Conservation (phyloP, 2,797 vertebrate genomes). For the Chromobotia macracanthus region DNA sequence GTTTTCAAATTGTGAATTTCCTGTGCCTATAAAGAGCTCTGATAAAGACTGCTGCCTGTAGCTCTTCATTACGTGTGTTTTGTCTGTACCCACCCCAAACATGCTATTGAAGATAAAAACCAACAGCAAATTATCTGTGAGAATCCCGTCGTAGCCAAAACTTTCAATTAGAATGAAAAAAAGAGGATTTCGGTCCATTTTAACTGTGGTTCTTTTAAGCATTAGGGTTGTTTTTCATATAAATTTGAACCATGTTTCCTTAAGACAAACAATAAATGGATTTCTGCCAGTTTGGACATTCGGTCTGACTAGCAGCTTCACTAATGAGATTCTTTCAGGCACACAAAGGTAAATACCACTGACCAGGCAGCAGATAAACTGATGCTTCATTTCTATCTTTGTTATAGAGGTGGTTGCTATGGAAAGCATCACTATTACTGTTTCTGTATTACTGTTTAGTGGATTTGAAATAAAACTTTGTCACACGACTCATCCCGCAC, state of each 20-base stretch:
- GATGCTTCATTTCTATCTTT: background rate
- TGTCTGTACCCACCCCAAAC: slow-evolving; percentile 20
- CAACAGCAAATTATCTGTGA: slow-evolving; percentile 24
- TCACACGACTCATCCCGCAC: background rate
- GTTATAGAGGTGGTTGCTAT: background rate
- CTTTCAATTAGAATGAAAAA: slow-evolving; percentile 8
- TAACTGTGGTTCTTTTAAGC: background rate
- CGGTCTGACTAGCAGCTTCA: background rate
- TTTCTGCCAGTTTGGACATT: slow-evolving; percentile 28
- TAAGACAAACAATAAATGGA: slow-evolving; percentile 2
- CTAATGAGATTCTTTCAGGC: background rate
- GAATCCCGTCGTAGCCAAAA: slow-evolving; percentile 7
- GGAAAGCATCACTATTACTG: background rate
- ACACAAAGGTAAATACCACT: background rate
- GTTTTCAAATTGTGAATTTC: slow-evolving; percentile 19
- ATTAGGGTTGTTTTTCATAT: slow-evolving; percentile 15
- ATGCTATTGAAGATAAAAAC: background rate
- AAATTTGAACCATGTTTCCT: background rate
- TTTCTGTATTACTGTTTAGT: background rate
- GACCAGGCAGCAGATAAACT: background rate
- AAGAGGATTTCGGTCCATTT: background rate
- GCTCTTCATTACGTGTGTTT: slow-evolving; percentile 19
- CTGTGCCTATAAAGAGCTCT: slow-evolving; percentile 7
- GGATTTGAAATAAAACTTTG: background rate
- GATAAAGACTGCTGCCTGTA: slow-evolving; percentile 13